Base-by-base conservation (phyloP, 2,113 vertebrate genomes). In the Gopherus evgoodei region DNA sequence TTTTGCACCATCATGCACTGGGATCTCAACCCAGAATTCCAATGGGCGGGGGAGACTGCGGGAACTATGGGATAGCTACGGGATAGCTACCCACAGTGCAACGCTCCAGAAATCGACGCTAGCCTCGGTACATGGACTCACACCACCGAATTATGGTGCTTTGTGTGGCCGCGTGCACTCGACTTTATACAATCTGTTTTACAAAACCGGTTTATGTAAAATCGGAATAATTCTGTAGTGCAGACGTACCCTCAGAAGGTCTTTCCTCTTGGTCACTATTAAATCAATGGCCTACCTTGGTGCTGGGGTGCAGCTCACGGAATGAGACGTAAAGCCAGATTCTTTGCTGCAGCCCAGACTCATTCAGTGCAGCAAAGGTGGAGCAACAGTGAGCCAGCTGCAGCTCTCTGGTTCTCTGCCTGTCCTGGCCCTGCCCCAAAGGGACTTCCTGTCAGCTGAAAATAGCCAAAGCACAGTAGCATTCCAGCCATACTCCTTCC, bases 381-480 rank as follows among this genome's bases (percentile, higher is more conserved):
- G 62, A 49, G 3, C 2, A 31, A 2, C 87, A 0, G 0, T 49
- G 50, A 72, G 12, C 21, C 2, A n/a, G 44, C 2, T 42, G 52
- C 52, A 57, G 42, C 42, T 0, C 0, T 79, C 56, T 81, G 42
- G 1, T 65, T 0, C 6, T 4, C 44, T 88, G 10, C 52, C 90
- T 57, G 17, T 57, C 11, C 31, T 27, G 42, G 89, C 6, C 29
- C 9, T 62, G 54, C 12, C 52, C 14, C 31, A 54, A 19, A 38
- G 0, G 2, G 42, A 27, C 19, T 91, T 72, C 87, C 22, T 62
- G 72, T 1, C 81, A n/a, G 49, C 54, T 86, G 42, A 44, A 38
- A 78, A 27, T 25, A 78, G 42, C 42, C 75, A 78, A 78, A 44
- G 38, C 24, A 47, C 4, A 1, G 22, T 29, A 72, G 47, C 76